A percentile compares a stretch with the other conserved stretches of the same genome.
These are phyloP conservation scores for Pollachius pollachius DNA, from an alignment of 2,113 vertebrate species.

Conservation along the genomic window DNA sequence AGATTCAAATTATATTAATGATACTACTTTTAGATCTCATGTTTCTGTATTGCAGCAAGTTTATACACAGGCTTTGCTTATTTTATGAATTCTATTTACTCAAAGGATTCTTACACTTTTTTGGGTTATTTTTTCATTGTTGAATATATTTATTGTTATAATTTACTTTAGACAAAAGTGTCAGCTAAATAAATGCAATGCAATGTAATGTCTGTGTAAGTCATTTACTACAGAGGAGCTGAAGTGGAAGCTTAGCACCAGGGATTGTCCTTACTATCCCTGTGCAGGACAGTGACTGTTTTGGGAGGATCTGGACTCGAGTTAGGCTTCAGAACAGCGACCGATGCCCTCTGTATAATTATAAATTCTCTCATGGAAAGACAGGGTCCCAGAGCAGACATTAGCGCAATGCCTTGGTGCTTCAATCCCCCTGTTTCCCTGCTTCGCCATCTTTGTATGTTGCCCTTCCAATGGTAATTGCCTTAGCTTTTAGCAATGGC, in stretches of 20 bases:
- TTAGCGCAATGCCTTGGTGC: constrained; percentile 32
- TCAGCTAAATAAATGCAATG: too few relatives aligned
- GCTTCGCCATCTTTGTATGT: constrained; percentile 5
- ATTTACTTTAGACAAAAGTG: too few relatives aligned
- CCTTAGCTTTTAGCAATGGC: too few relatives aligned
- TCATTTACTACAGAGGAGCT: constrained; percentile 45
- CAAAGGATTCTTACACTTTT: too few relatives aligned
- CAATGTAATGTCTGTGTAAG: background rate
- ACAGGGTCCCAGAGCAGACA: constrained; percentile 49
- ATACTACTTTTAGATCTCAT: too few relatives aligned
- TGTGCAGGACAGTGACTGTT: constrained; percentile 37
- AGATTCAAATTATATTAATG: too few relatives aligned
- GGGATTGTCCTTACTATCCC: constrained; percentile 33
- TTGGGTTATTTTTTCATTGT: too few relatives aligned
- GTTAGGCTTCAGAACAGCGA: constrained; percentile 39
- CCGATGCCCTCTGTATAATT: constrained; percentile 38
- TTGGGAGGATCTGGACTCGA: constrained; percentile 28
- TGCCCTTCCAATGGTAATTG: too few relatives aligned
- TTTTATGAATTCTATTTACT: too few relatives aligned
- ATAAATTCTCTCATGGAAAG: constrained; percentile 51
- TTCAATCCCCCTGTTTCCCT: constrained; percentile 57
- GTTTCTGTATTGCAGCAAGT: too few relatives aligned
- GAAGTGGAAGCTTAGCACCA: constrained; percentile 23
- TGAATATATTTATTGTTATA: too few relatives aligned
- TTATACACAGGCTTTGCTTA: too few relatives aligned